Evolutionary conservation across 2,888 invertebrate genomes (phyloP), one percentile per base, ranked within the genome.

Genomic region (Torymus tubicola): DNA sequence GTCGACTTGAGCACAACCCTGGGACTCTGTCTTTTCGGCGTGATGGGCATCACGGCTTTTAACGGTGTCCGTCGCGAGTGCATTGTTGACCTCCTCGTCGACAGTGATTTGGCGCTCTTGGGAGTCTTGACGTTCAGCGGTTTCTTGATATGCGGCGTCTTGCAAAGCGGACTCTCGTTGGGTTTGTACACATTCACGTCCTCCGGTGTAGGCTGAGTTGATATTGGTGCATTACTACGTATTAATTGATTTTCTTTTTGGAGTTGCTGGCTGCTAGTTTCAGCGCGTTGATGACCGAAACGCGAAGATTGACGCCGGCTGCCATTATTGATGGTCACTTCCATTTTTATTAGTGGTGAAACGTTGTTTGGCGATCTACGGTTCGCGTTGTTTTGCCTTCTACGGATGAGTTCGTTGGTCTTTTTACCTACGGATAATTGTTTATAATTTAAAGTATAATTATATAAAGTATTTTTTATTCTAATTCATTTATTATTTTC

Each of bases 1-100:
- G 86, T 86, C 3, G 87, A 83, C 82, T 89, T 90, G 10, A 88
- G 80, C 60, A 87, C 85, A 73, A 85, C 86, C 84, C 87, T 85
- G 12, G 90, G 90, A 79, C 88, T 90, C 42, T 89, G 89, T 81
- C 89, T 85, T 70, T 87, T 90, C 0, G 89, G 87, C 18, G 89
- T 88, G 57, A 88, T 83, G 12, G 89, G 86, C 50, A 87, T 75
- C 2, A 90, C 86, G 3, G 91, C 92, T 85, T 91, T 92, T 85
- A 95, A 87, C 0, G 95, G 95, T 0, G 94, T 95, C 84, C 93
- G 92, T 13, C 90, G 89, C 86, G 92, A 92, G 82, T 92, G 93
- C 11, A 90, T 84, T 50, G 92, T 92, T 53, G 88, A 88, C 71
- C 88, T 88, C 42, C 88, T 86, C 13, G 87, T 86, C 12, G 93